These are phyloP conservation scores for Aplodontia rufa DNA, from an alignment of 2,113 vertebrate species.

Conservation along the genomic window DNA sequence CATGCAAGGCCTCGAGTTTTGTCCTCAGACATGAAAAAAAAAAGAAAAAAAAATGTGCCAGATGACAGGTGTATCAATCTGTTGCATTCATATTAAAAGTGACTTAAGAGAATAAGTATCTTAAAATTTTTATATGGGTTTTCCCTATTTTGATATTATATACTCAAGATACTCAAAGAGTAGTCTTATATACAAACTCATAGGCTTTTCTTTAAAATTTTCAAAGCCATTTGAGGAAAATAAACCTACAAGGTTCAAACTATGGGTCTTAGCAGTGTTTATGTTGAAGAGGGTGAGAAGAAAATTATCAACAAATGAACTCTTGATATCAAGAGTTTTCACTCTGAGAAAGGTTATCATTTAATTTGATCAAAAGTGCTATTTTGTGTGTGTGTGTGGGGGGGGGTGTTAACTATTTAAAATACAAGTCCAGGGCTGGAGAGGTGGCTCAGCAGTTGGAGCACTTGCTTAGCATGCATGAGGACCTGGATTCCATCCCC, in stretches of 20 bases:
- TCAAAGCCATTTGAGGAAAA: constrained; percentile 23
- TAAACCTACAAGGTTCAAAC: constrained; percentile 16
- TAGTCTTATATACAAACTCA: neutral
- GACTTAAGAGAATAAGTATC: neutral
- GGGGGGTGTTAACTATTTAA: neutral
- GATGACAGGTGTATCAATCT: neutral
- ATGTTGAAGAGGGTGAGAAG: neutral
- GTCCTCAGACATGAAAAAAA: too few species aligned
- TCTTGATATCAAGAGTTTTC: neutral
- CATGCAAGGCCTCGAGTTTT: too few species aligned
- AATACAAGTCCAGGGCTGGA: neutral
- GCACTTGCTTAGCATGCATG: too few species aligned
- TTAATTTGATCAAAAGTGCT: constrained; percentile 27
- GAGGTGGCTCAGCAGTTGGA: too few species aligned
- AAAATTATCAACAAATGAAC: constrained; percentile 30
- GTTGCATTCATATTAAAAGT: neutral
- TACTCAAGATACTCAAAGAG: neutral
- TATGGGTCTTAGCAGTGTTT: constrained; percentile 8
- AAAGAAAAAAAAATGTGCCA: too few species aligned
- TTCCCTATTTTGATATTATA: constrained; percentile 25
- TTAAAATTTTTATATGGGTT: constrained; percentile 34
- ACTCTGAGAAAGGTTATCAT: constrained; percentile 37
- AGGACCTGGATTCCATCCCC: too few species aligned
- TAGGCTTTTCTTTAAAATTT: neutral
- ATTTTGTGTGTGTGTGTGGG: too few species aligned